Percentiles rank a stretch among this genome's conserved stretches.
phyloP scores from a whole-genome alignment of 2,797 vertebrate genomes.

The Leucoraja ocellata region DNA sequence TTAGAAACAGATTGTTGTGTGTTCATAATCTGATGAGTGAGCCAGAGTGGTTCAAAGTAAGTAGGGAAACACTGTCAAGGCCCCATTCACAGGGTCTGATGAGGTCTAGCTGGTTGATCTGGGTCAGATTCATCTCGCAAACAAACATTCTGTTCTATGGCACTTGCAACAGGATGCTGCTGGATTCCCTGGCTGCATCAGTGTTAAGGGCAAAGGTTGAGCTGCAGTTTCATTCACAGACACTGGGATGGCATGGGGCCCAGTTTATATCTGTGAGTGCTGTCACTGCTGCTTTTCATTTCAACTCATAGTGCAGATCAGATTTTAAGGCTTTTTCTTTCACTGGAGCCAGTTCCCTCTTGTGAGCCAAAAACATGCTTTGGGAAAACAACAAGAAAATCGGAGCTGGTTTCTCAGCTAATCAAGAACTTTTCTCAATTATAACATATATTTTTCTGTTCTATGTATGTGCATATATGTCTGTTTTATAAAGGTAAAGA shows the following conservation, averaged over 20 bases:
- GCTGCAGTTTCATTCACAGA: conserved; percentile 56
- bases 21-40: conserved; percentile 45
- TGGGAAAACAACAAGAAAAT: conserved; percentile 50
- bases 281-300: conserved; percentile 51
- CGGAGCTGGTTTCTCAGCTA: conserved; percentile 51
- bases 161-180: conserved; percentile 51
- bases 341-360: conserved; percentile 54
- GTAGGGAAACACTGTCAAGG: conserved; percentile 47
- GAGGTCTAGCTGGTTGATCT: conserved; percentile 52
- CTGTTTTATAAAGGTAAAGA: background rate
- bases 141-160: conserved; percentile 49
- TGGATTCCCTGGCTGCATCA: conserved; percentile 48
- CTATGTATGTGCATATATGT: background rate
- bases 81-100: conserved; percentile 45
- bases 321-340: conserved; percentile 53
- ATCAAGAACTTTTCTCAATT: conserved; percentile 45
- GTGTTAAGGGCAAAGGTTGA: conserved; percentile 42
- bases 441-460: background rate
- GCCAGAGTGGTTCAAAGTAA: conserved; percentile 44
- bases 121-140: conserved; percentile 55
- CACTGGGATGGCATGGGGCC: conserved; percentile 56
- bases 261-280: conserved; percentile 53
- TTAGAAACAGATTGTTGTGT: background rate
- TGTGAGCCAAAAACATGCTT: conserved; percentile 46
- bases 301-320: conserved; percentile 58